Evolutionary conservation across 53 echinoderm and acorn worm genomes (phyloP), one percentile per base, ranked within the genome.

Genomic region (Stichopus horrens): DNA sequence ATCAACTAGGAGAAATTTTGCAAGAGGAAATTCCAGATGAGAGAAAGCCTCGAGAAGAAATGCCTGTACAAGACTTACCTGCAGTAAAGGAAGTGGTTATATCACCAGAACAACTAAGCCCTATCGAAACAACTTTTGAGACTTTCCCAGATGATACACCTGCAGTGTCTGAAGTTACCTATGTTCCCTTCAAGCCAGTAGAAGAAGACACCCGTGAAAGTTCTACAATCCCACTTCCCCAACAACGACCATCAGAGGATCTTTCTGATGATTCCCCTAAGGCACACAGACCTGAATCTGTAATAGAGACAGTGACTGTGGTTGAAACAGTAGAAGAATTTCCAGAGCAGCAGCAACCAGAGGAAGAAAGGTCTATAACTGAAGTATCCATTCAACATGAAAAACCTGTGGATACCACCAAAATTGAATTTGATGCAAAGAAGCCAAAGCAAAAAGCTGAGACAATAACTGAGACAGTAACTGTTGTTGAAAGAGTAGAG

Each of bases 251-350:
- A 4, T 6, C 18, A 9, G 57, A 87, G 18, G 75, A 75, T 19
- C 23, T 87, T 54, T 75, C 87, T 55, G 87, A 74, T 14, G 71
- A 74, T 4, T 74, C 74, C 9, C 74, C 74, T 75, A 57, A 87
- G 54, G 5, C 55, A 22, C 54, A 74, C n/a, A 87, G 55, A 53
- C 87, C 87, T 53, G 81, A 56, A 55, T 19, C 56, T 13, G 14
- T 56, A 56, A 88, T 91, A 54, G 90, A 91, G 63, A 81, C 86
- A 57, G 85, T 92, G 37, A 76, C 85, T 74, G 56, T 76, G 52
- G 76, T 92, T 18, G 90, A 90, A 86, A 77, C 57, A 14, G 88
- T 88, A 18, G 75, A 88, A 74, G 89, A 81, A 58, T 71, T 21
- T 51, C 57, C 67, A 83, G 57, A 78, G 13, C 73, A 87, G 67